Conservation (phyloP, 2,888 invertebrate species). For the Fragum sueziense region DNA sequence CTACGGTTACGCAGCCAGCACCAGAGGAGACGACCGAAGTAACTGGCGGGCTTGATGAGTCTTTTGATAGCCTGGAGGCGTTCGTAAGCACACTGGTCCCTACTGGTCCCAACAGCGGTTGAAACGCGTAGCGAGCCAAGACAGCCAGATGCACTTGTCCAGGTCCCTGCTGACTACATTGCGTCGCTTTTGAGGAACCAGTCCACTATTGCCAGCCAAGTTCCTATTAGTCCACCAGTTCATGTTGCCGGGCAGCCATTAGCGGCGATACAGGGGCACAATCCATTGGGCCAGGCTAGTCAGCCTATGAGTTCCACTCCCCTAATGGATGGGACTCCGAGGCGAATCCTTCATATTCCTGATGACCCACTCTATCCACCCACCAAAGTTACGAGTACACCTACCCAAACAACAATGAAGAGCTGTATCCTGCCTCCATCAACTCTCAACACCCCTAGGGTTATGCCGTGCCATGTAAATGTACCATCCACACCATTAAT, state of each 20-base stretch:
- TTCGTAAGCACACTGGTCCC: background rate
- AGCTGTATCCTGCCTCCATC: background rate
- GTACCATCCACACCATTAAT: background rate
- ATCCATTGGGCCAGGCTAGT: no score
- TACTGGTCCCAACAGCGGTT: background rate
- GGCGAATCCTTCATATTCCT: background rate
- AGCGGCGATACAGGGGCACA: background rate
- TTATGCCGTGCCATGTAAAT: background rate
- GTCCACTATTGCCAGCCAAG: background rate
- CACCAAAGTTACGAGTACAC: background rate
- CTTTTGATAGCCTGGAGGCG: background rate
- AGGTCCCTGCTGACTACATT: background rate
- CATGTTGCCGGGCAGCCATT: background rate
- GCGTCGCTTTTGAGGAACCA: background rate
- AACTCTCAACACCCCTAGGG: background rate
- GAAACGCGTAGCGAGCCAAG: background rate
- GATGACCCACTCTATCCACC: background rate
- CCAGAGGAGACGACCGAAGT: background rate
- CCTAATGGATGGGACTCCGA: background rate
- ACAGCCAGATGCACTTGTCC: background rate
- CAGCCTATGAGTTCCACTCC: background rate
- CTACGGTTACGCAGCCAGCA: background rate
- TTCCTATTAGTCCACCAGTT: background rate
- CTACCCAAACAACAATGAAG: background rate
- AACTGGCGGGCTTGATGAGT: background rate